phyloP scores from a whole-genome alignment of 1,140 invertebrate genomes.

The Linepithema humile region DNA sequence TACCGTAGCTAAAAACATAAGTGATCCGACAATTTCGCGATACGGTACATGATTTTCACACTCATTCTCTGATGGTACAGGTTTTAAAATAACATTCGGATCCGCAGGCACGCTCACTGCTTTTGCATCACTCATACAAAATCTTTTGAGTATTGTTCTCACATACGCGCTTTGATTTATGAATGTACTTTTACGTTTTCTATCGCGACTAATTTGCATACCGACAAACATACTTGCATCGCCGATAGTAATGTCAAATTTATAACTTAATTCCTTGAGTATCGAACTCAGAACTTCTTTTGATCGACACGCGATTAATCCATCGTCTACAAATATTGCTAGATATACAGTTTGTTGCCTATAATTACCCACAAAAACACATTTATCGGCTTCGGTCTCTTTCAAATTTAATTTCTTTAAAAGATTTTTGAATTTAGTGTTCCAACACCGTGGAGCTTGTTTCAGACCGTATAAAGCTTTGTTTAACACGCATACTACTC shows the following conservation, averaged over 20 bases:
- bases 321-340: slow-evolving; percentile 8
- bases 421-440: slow-evolving; percentile 68
- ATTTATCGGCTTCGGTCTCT: not conserved
- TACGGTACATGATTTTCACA: not conserved
- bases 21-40: slow-evolving; percentile 30
- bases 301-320: slow-evolving; percentile 70
- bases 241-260: slow-evolving; percentile 12
- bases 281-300: not conserved
- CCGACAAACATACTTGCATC: slow-evolving; percentile 41
- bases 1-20: slow-evolving; percentile 47
- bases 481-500: slow-evolving; percentile 71
- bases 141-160: not conserved
- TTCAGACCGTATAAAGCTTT: slow-evolving; percentile 80
- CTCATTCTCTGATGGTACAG: not conserved
- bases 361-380: not conserved
- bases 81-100: not conserved
- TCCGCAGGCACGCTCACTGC: slow-evolving; percentile 14
- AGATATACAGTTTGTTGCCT: not conserved
- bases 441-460: slow-evolving; percentile 75
- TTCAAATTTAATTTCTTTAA: slow-evolving; percentile 47
- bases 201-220: slow-evolving; percentile 25
- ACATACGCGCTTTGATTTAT: slow-evolving; percentile 34
- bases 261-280: not conserved
- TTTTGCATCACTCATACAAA: slow-evolving; percentile 24
- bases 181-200: not conserved